Conservation (phyloP, 1,140 invertebrate species). For the Aricia agestis region DNA sequence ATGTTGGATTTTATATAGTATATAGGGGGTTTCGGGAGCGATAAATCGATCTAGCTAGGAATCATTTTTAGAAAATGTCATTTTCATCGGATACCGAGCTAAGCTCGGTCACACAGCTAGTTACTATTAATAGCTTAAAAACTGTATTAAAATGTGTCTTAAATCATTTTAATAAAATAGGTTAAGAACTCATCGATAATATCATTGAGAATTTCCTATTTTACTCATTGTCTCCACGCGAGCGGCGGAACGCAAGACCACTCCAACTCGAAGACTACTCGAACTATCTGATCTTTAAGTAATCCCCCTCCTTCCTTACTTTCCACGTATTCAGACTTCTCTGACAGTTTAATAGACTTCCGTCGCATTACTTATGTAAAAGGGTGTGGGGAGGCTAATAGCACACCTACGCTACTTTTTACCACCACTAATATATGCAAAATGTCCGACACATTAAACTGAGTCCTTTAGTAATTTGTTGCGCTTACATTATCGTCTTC, state of each 20-base stretch:
- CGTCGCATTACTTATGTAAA: neutral
- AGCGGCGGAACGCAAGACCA: constrained; percentile 32
- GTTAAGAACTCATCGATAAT: no score
- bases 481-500: constrained; percentile 41
- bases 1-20: no score
- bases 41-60: no score
- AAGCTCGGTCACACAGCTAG: no score
- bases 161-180: no score
- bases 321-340: constrained; percentile 18
- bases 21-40: no score
- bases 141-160: no score
- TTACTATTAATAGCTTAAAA: no score
- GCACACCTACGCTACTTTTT: constrained; percentile 25
- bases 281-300: constrained; percentile 34
- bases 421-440: constrained; percentile 33
- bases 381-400: constrained; percentile 10
- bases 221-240: constrained; percentile 33
- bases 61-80: no score
- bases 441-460: constrained; percentile 34
- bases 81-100: no score
- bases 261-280: constrained; percentile 32
- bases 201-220: constrained; percentile 1
- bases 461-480: constrained; percentile 37
- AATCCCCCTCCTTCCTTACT: constrained; percentile 22
- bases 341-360: constrained; percentile 15